Conservation (phyloP, 2,888 invertebrate genomes). For the Folsomia manolachei region DNA sequence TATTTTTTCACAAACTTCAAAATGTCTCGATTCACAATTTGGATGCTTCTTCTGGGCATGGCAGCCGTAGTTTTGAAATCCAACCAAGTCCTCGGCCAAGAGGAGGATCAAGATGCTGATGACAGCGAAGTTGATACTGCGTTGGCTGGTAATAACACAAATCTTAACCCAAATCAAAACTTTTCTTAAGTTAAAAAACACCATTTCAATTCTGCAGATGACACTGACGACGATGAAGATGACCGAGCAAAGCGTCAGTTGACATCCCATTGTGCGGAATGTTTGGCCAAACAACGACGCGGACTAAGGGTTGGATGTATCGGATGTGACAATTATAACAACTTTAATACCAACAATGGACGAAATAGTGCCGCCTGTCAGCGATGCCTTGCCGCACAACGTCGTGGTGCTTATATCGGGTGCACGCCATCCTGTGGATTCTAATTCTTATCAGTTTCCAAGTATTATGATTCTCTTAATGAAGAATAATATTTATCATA, state of each 20-base stretch:
- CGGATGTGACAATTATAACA: not conserved
- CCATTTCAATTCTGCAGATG: not conserved
- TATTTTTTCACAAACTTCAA: too few relatives aligned
- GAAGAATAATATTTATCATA: too few relatives aligned
- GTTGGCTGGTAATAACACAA: too few relatives aligned
- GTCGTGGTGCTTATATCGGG: not conserved
- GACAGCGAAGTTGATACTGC: not conserved
- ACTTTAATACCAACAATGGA: not conserved
- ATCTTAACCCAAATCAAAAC: too few relatives aligned
- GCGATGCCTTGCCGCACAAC: not conserved
- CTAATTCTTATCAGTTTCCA: too few relatives aligned
- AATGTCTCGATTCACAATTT: not conserved
- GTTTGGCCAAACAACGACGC: not conserved
- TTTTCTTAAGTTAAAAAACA: too few relatives aligned
- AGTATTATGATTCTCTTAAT: too few relatives aligned
- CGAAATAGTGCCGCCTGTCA: not conserved
- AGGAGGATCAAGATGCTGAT: conserved; percentile 9
- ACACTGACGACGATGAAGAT: not conserved
- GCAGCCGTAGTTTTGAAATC: not conserved
- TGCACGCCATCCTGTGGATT: not conserved
- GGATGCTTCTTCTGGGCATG: not conserved
- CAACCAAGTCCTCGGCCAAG: conserved; percentile 11
- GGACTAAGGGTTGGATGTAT: not conserved
- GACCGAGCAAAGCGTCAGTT: not conserved
- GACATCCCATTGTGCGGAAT: not conserved